Conservation (phyloP, 2,113 vertebrate genomes). For the Lipotes vexillifer region DNA sequence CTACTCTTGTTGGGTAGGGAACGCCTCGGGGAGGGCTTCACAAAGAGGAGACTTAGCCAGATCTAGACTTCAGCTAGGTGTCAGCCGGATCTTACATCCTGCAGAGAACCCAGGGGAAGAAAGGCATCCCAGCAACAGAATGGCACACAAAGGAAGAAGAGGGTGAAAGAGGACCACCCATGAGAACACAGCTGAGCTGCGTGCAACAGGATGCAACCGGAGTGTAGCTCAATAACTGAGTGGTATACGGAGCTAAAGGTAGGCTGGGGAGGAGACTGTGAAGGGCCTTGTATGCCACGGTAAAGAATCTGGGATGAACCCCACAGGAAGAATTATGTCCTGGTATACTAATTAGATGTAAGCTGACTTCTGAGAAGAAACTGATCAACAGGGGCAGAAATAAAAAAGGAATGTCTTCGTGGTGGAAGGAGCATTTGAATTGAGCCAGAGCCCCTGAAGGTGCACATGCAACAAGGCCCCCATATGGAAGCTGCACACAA, state of each 20-base stretch:
- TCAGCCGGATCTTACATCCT: not conserved
- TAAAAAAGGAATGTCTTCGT: not conserved
- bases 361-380: not conserved
- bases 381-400: not conserved
- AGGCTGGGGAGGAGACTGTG: not conserved
- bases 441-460: not conserved
- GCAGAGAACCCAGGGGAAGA: not conserved
- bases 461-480: not conserved
- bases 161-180: accelerated
- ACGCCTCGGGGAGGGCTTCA: not conserved
- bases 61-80: not conserved
- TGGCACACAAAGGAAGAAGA: not conserved
- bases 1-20: not conserved
- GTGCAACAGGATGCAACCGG: accelerated
- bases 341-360: accelerated
- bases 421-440: not conserved
- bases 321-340: too few relatives aligned
- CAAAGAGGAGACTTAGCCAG: not conserved
- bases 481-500: accelerated
- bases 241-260: not conserved
- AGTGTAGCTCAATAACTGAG: accelerated
- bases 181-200: not conserved
- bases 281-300: accelerated
- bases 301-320: not conserved
- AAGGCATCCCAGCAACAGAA: not conserved